Evolutionary conservation across 2,797 vertebrate species (phyloP).

Genomic region (Cuculus canorus): DNA sequence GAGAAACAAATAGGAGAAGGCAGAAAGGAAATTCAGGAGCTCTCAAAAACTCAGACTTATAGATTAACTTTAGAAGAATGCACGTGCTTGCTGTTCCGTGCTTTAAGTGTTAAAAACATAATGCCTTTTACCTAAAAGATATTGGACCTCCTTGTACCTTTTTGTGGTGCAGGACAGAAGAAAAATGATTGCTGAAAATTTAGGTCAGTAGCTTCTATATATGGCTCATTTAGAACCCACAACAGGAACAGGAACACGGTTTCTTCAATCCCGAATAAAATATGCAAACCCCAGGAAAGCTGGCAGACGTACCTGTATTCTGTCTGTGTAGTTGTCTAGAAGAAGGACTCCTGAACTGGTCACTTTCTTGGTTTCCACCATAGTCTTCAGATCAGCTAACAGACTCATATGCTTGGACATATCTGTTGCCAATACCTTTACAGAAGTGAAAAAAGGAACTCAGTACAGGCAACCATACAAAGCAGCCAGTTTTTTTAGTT

Average conservation of each 20-base stretch:
- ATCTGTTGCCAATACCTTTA: constrained; percentile 94
- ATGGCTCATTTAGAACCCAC: rapidly evolving
- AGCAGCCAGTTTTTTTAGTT: not conserved
- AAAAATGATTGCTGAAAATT: not conserved
- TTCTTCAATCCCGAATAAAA: not conserved
- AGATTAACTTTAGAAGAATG: not conserved
- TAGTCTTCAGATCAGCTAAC: constrained; percentile 95
- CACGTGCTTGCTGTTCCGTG: rapidly evolving
- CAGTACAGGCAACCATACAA: not conserved
- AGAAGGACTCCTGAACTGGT: constrained; percentile 96
- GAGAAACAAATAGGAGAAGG: not conserved
- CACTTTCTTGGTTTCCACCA: constrained; percentile 99
- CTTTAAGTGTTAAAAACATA: not conserved
- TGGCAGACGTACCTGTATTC: constrained; percentile 88
- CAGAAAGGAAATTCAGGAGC: not conserved
- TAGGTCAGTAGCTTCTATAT: not conserved
- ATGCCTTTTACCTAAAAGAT: not conserved
- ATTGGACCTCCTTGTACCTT: not conserved
- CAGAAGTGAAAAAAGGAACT: not conserved
- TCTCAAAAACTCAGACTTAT: not conserved
- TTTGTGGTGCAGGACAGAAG: not conserved
- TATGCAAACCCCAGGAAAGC: rapidly evolving
- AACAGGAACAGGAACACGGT: rapidly evolving
- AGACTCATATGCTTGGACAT: constrained; percentile 99
- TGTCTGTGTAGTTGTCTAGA: constrained; percentile 96